phyloP scores from a whole-genome alignment of 2,113 vertebrate genomes.

The Oenanthe melanoleuca region DNA sequence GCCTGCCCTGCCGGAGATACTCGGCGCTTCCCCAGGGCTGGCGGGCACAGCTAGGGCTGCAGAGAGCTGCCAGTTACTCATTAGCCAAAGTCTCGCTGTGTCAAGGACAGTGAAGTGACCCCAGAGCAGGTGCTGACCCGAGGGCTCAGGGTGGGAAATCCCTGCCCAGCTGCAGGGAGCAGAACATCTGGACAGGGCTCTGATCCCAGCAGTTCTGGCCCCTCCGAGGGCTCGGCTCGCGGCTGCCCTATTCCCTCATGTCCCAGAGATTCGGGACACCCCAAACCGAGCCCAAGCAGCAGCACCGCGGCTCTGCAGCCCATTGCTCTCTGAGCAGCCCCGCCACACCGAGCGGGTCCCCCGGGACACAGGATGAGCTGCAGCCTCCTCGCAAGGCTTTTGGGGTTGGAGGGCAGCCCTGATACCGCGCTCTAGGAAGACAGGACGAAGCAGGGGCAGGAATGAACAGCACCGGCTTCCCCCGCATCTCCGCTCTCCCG shows the following conservation, averaged over 20 bases:
- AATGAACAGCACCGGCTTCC: background rate
- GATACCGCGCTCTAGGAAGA: accelerated
- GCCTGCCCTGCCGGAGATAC: conserved; percentile 4
- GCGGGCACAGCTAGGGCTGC: accelerated
- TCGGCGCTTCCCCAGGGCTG: accelerated
- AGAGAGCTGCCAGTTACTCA: background rate
- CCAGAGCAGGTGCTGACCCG: accelerated
- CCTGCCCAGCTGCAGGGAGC: background rate
- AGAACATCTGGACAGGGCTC: background rate
- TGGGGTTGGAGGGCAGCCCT: background rate
- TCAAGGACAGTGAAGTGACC: background rate
- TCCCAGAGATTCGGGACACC: accelerated
- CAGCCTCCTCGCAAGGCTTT: background rate
- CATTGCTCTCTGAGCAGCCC: background rate
- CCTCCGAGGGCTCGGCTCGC: accelerated
- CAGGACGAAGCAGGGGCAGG: background rate
- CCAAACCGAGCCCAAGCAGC: background rate
- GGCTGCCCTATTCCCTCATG: accelerated
- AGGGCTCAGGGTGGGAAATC: background rate
- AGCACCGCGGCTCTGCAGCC: accelerated
- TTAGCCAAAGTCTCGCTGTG: accelerated
- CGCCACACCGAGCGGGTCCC: background rate
- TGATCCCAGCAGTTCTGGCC: accelerated
- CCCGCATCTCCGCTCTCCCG: background rate
- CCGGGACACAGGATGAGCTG: accelerated